Base-by-base conservation (phyloP, 1,140 invertebrate genomes). In the Sycobia sp. region DNA sequence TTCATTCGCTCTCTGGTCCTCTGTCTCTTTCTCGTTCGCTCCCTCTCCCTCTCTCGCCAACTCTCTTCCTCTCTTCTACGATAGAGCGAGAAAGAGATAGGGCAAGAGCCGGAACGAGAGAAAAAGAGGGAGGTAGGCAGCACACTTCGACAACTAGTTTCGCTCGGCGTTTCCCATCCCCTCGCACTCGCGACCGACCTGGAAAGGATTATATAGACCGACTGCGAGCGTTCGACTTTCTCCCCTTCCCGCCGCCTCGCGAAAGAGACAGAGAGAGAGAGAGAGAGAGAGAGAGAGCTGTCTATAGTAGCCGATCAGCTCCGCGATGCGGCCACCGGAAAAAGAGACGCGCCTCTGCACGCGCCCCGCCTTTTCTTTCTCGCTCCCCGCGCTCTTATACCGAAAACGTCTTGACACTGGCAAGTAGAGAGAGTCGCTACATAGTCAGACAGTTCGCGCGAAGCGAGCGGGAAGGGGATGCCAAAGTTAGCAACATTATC, bases 401-500 rank as follows among this genome's bases (percentile, higher is more conserved):
- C 38, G n/a, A n/a, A n/a, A n/a, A n/a, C n/a, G n/a, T n/a, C n/a
- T n/a, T n/a, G n/a, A n/a, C n/a, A n/a, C 11, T 25, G 2, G 13
- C 2, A 62, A 62, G 60, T 62, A 62, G 60, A 54, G 55, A 41
- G 43, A 55, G 50, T 1, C 22, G 16, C 29, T n/a, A 32, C 22
- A 38, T 1, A 53, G 58, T 61, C 60, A 62, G 60, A 46, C 60
- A 27, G 16, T 3, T n/a, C 32, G 16, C 50, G 16, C 38, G 22
- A 51, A 50, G 29, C 29, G 41, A 53, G 11, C 11, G 23, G 53
- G 43, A 51, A 39, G 32, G 38, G 46, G 16, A 39, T 34, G 32
- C n/a, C 34, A 36, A 61, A 67, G 50, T 67, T 62, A 67, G 70
- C 66, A 74, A 75, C 73, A 73, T 75, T 75, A 75, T 75, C 73